Conservation (phyloP, 2,113 vertebrate species). For the Malaclemys terrapin region DNA sequence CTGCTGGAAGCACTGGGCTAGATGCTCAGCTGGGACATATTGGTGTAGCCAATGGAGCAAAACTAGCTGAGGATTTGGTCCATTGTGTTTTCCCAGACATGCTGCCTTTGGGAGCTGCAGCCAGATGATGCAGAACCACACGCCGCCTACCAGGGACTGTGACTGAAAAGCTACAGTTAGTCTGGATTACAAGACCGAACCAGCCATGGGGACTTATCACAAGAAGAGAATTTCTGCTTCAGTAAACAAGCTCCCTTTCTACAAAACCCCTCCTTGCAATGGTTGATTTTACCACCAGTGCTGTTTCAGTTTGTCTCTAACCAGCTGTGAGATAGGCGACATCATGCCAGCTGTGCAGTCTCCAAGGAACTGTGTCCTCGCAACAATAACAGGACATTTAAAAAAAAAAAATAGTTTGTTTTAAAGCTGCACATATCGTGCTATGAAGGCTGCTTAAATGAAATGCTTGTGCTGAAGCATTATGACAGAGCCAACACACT, state of each 20-base stretch:
- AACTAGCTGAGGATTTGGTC: not conserved
- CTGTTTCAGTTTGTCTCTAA: constrained; percentile 31
- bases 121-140: rapidly evolving
- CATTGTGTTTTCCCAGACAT: not conserved
- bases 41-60: not conserved
- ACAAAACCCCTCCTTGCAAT: constrained; percentile 44
- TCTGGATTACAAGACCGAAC: not conserved
- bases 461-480: rapidly evolving
- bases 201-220: not conserved
- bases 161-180: not conserved
- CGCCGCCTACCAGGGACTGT: rapidly evolving
- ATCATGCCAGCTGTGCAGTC: not conserved
- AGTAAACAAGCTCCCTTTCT: constrained; percentile 43
- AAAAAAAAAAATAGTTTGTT: constrained; percentile 13
- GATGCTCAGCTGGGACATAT: not conserved
- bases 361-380: constrained; percentile 28
- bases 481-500: not conserved
- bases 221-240: constrained; percentile 50
- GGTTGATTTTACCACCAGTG: constrained; percentile 14
- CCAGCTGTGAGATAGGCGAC: constrained; percentile 6
- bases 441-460: not conserved
- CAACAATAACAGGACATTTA: constrained; percentile 16
- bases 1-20: rapidly evolving
- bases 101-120: rapidly evolving
- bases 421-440: not conserved